phyloP scores from a whole-genome alignment of 1,140 invertebrate species.

The Trichoplusia ni region DNA sequence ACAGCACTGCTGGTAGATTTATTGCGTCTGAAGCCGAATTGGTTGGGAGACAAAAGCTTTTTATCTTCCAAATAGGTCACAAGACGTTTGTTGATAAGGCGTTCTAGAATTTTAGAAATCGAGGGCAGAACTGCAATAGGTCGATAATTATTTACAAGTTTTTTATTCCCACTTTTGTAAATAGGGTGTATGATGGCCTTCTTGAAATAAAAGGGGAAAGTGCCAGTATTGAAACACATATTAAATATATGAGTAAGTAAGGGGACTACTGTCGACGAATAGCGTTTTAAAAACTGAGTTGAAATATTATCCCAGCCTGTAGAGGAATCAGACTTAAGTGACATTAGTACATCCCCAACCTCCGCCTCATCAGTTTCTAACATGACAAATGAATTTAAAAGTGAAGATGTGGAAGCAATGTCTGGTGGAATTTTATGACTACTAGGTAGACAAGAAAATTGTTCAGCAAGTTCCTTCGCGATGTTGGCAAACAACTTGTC shows the following conservation, averaged over 20 bases:
- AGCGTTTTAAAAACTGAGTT: neutral
- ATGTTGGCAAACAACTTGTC: neutral
- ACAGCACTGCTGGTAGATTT: slow-evolving; percentile 7
- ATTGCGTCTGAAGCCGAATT: slow-evolving; percentile 23
- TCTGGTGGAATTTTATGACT: too few relatives aligned
- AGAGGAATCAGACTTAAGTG: neutral
- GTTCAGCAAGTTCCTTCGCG: neutral
- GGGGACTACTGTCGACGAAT: neutral
- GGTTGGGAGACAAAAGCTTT: slow-evolving; percentile 1
- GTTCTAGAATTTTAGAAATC: slow-evolving; percentile 25
- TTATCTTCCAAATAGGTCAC: slow-evolving; percentile 10
- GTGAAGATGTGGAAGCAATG: too few relatives aligned
- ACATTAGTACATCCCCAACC: neutral
- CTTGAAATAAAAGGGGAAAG: slow-evolving; percentile 9
- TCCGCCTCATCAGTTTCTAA: neutral
- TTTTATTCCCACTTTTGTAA: neutral
- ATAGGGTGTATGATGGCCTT: slow-evolving; percentile 21
- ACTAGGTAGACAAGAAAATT: neutral
- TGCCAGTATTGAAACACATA: slow-evolving; percentile 1
- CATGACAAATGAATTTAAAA: neutral
- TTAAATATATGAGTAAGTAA: neutral
- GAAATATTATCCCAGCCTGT: slow-evolving; percentile 1
- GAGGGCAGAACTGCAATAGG: slow-evolving; percentile 21
- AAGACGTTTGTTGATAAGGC: slow-evolving; percentile 4
- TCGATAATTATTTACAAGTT: slow-evolving; percentile 25